A percentile compares a stretch with the other conserved stretches of the same genome.
Conservation (phyloP, 1,140 invertebrate genomes). For the Oryzaephilus surinamensis region DNA sequence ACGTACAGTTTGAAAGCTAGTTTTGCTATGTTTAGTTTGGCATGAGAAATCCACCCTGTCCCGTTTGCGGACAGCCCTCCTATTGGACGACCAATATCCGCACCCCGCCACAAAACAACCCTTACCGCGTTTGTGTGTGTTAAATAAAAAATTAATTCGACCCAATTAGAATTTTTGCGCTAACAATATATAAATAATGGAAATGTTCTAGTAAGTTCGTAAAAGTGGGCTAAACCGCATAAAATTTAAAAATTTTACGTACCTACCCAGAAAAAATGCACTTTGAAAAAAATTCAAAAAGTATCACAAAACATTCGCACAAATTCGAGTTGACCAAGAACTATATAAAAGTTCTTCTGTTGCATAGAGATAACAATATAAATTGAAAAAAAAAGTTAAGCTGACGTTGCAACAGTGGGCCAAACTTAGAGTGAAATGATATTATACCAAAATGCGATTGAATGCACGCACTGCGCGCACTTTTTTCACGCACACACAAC, state of each 20-base stretch:
- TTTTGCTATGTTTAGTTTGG: conserved; percentile 17
- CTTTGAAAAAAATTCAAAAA: too few relatives aligned
- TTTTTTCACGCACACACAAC: conserved; percentile 26
- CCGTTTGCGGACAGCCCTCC: conserved; percentile 17
- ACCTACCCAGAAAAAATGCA: conserved; percentile 10
- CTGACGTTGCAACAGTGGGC: conserved; percentile 19
- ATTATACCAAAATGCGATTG: conserved; percentile 11
- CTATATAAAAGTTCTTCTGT: too few relatives aligned
- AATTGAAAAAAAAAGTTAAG: conserved; percentile 3
- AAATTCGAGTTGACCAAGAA: too few relatives aligned
- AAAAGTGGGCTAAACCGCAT: too few relatives aligned
- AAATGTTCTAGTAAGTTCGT: too few relatives aligned
- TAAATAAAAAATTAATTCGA: too few relatives aligned
- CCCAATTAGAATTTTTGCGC: too few relatives aligned
- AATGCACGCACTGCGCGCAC: conserved; percentile 24
- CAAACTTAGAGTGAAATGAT: conserved; percentile 14
- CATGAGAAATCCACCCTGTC: conserved; percentile 20
- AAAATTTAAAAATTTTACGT: conserved; percentile 9
- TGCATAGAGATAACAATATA: too few relatives aligned
- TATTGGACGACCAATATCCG: conserved; percentile 15
- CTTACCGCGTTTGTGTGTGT: conserved; percentile 3
- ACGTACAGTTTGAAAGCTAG: conserved; percentile 11
- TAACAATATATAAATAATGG: too few relatives aligned
- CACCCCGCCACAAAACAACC: conserved; percentile 18
- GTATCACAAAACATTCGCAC: conserved; percentile 12